A percentile compares a stretch with the other conserved stretches of the same genome.
These are phyloP conservation scores for Catharus minimus DNA, from an alignment of 2,113 vertebrate genomes.

Conservation along the genomic window DNA sequence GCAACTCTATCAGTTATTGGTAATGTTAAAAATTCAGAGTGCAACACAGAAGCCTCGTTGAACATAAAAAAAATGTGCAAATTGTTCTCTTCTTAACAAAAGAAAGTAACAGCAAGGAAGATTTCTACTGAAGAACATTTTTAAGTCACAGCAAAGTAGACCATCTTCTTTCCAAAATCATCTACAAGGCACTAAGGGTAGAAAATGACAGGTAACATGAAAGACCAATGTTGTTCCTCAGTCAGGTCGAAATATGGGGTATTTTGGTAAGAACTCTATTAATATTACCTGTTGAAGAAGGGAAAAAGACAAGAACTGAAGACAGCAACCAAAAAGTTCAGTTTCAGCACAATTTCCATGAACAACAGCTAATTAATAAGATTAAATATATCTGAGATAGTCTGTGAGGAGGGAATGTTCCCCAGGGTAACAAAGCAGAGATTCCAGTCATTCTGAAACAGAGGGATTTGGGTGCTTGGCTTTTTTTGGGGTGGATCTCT, in stretches of 20 bases:
- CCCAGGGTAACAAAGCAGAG: neutral
- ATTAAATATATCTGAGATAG: neutral
- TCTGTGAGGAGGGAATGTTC: neutral
- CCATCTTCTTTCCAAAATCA: conserved; percentile 88
- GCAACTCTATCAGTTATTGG: conserved; percentile 69
- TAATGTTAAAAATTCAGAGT: conserved; percentile 78
- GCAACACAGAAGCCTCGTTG: conserved; percentile 83
- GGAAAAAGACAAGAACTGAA: conserved; percentile 55
- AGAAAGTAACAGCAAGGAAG: conserved; percentile 75
- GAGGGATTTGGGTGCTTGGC: neutral
- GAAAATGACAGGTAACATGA: conserved; percentile 87
- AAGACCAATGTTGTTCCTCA: conserved; percentile 81
- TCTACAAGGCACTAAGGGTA: conserved; percentile 99
- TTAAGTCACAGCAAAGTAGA: conserved; percentile 82
- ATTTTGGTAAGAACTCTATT: conserved; percentile 99
- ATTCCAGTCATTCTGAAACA: neutral
- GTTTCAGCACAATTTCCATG: neutral
- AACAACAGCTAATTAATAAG: neutral
- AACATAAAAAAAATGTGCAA: conserved; percentile 90
- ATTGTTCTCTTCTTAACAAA: conserved; percentile 84
- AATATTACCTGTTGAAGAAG: conserved; percentile 91
- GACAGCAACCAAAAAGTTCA: conserved; percentile 52
- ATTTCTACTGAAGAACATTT: conserved; percentile 72
- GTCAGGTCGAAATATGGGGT: conserved; percentile 98
- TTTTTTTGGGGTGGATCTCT: neutral